A percentile compares a stretch with the other conserved stretches of the same genome.
phyloP scores from a whole-genome alignment of 2,797 vertebrate species.

The Heliangelus exortis region DNA sequence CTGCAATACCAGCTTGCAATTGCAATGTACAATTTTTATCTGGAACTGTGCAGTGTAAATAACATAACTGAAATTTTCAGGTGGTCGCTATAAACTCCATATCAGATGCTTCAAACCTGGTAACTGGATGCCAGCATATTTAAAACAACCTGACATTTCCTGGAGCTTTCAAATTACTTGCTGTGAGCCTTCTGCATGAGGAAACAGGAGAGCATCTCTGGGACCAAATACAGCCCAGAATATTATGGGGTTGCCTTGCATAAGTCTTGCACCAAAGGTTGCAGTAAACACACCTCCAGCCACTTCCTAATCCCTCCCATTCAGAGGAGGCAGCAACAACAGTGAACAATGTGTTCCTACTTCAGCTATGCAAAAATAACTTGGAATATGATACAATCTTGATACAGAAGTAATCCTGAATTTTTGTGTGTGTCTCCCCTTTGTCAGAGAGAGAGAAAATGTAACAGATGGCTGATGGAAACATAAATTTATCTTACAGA shows the following conservation, averaged over 20 bases:
- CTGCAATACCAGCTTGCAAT: not conserved
- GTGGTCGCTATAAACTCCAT: not conserved
- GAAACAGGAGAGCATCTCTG: not conserved
- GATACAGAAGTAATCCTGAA: not conserved
- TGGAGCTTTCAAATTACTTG: not conserved
- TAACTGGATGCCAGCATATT: not conserved
- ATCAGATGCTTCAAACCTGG: not conserved
- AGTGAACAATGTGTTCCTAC: not conserved
- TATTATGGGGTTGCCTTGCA: not conserved
- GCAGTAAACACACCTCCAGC: not conserved
- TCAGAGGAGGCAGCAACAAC: fast-evolving
- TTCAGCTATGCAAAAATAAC: not conserved
- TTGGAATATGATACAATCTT: not conserved
- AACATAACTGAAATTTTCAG: not conserved
- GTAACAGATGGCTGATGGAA: not conserved
- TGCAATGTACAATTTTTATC: not conserved
- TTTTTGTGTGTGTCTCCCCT: not conserved
- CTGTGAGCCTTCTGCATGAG: not conserved
- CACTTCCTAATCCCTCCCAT: not conserved
- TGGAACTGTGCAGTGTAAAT: not conserved
- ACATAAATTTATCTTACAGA: not conserved
- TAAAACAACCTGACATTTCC: not conserved
- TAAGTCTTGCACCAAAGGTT: not conserved
- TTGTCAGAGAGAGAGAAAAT: not conserved
- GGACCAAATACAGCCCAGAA: not conserved